Conservation (phyloP, 92 coral and sea anemone genomes). For the Micromussa lordhowensis region DNA sequence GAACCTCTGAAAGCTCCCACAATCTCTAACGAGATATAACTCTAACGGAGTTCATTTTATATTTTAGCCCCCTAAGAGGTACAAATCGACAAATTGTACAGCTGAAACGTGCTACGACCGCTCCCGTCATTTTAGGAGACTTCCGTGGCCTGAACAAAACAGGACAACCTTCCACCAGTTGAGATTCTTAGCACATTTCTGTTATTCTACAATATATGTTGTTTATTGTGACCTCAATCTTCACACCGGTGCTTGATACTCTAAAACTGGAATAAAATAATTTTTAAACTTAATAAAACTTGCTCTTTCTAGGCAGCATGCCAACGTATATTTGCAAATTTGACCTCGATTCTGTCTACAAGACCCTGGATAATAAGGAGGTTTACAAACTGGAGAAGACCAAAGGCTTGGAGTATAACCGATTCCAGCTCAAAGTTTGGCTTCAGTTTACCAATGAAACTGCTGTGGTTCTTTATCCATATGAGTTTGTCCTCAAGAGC, state of each 20-base stretch:
- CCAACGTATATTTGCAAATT: conserved; percentile 42
- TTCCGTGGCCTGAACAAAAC: background rate
- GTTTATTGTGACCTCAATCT: too few relatives aligned
- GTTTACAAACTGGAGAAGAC: conserved; percentile 70
- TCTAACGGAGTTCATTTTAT: too few relatives aligned
- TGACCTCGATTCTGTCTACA: conserved; percentile 74
- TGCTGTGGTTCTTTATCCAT: conserved; percentile 48
- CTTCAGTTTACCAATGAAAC: conserved; percentile 43
- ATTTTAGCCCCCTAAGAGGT: too few relatives aligned
- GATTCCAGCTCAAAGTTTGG: conserved; percentile 46
- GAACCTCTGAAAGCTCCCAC: too few relatives aligned
- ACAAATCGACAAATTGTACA: too few relatives aligned
- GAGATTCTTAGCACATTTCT: too few relatives aligned
- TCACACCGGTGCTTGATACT: too few relatives aligned
- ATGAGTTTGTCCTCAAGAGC: conserved; percentile 75
- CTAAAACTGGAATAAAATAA: too few relatives aligned
- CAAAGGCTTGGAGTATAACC: conserved; percentile 62
- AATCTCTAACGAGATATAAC: too few relatives aligned
- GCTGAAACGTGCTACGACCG: background rate
- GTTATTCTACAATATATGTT: too few relatives aligned
- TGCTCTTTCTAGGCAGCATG: background rate
- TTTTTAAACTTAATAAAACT: background rate
- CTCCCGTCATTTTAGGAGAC: background rate
- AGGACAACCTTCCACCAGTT: background rate
- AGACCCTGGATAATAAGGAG: conserved; percentile 65